Evolutionary conservation across 1,140 invertebrate genomes (phyloP).

Genomic region (Ditylenchus dipsaci): DNA sequence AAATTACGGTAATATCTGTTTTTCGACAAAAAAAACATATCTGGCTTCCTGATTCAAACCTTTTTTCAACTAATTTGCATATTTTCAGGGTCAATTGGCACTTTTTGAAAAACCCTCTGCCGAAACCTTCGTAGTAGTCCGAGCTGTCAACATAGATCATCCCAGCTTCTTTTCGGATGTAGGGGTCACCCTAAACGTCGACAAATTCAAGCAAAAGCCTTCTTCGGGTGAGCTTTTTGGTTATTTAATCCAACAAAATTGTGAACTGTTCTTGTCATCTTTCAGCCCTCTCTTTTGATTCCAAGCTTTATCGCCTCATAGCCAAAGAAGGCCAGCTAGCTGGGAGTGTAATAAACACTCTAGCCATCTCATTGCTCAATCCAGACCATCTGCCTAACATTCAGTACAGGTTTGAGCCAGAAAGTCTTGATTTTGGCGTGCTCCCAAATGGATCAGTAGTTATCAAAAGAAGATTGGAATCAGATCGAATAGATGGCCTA

Average conservation of each 20-base stretch:
- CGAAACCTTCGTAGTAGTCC: conserved; percentile 47
- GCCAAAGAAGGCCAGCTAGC: conserved; percentile 30
- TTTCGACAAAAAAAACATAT: conserved; percentile 36
- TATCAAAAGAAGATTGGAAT: conserved; percentile 30
- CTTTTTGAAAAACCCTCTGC: conserved; percentile 34
- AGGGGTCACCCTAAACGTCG: conserved; percentile 23
- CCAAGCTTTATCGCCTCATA: conserved; percentile 37
- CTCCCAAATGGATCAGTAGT: conserved; percentile 38
- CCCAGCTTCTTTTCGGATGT: conserved; percentile 52
- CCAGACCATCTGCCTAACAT: conserved; percentile 20
- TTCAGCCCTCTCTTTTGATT: conserved; percentile 15
- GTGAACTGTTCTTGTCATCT: background rate
- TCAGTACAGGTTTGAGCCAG: conserved; percentile 23
- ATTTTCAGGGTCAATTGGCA: conserved; percentile 37
- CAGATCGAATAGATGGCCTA: conserved; percentile 19
- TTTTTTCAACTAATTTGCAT: conserved; percentile 18
- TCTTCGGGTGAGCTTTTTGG: no score
- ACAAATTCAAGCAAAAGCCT: background rate
- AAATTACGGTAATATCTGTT: conserved; percentile 31
- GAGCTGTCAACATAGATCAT: conserved; percentile 43
- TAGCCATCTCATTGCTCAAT: conserved; percentile 8
- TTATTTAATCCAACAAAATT: background rate
- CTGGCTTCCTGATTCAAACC: conserved; percentile 35
- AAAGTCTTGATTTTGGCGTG: conserved; percentile 33
- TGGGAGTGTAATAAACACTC: conserved; percentile 33